Percentiles rank a stretch among this genome's conserved stretches.
Conservation (phyloP, 2,888 invertebrate species). For the Apodemia duryi region DNA sequence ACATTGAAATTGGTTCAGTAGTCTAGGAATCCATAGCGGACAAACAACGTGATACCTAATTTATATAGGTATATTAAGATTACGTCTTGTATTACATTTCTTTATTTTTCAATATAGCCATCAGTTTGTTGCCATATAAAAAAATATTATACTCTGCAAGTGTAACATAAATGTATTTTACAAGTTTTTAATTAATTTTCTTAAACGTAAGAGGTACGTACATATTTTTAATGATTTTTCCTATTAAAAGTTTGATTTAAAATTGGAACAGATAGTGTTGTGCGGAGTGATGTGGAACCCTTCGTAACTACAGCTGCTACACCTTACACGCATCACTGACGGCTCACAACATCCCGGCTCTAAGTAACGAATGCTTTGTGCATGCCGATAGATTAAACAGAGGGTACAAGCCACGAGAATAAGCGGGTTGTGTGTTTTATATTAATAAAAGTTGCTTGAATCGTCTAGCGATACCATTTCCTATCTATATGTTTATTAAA, state of each 20-base stretch:
- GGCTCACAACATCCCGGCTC: conserved; percentile 61
- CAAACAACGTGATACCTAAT: too few relatives aligned
- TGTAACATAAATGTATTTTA: too few relatives aligned
- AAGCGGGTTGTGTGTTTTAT: conserved; percentile 31
- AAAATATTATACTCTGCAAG: too few relatives aligned
- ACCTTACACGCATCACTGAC: conserved; percentile 69
- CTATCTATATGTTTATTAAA: too few relatives aligned
- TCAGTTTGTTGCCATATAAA: too few relatives aligned
- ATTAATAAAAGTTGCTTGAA: background rate
- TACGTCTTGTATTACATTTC: too few relatives aligned
- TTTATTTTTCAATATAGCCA: too few relatives aligned
- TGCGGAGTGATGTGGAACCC: conserved; percentile 15
- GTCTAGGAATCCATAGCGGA: too few relatives aligned
- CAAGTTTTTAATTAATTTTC: too few relatives aligned
- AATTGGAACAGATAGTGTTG: conserved; percentile 21
- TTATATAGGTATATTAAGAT: too few relatives aligned
- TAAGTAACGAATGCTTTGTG: conserved; percentile 73
- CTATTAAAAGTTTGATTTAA: conserved; percentile 15
- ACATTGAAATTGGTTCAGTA: too few relatives aligned
- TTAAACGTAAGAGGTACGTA: background rate
- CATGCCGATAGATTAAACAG: conserved; percentile 63
- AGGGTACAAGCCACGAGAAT: conserved; percentile 33
- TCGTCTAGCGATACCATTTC: too few relatives aligned
- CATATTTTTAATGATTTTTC: background rate
- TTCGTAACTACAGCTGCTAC: conserved; percentile 53